Evolutionary conservation across 2,113 vertebrate genomes (phyloP).

Genomic region (Leptobrachium ailaonicum): DNA sequence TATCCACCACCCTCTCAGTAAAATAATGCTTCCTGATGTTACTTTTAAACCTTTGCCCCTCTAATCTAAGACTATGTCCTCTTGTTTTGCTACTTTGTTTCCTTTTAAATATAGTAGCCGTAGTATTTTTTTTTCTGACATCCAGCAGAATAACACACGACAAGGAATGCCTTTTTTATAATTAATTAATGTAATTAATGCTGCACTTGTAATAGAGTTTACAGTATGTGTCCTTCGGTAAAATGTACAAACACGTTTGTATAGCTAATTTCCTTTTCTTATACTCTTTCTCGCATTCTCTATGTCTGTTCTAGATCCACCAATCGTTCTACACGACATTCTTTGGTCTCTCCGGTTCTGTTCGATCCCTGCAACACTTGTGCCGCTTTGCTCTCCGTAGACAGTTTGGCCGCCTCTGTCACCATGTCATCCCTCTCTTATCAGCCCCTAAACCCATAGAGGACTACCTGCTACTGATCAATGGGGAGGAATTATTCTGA

Average conservation of each 20-base stretch:
- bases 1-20: too few species aligned
- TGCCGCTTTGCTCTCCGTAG: slow-evolving; percentile 62
- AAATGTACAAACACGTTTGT: too few species aligned
- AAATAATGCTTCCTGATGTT: too few species aligned
- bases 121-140: too few species aligned
- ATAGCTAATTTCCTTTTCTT: neutral
- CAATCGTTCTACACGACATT: slow-evolving; percentile 68
- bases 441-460: slow-evolving; percentile 64
- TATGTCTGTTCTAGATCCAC: slow-evolving; percentile 60
- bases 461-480: slow-evolving; percentile 69
- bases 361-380: slow-evolving; percentile 65
- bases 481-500: slow-evolving; percentile 62
- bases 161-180: too few species aligned
- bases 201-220: too few species aligned
- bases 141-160: too few species aligned
- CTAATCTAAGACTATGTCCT: too few species aligned
- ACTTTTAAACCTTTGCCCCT: too few species aligned
- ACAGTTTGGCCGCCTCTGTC: slow-evolving; percentile 56
- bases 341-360: slow-evolving; percentile 52
- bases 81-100: too few species aligned
- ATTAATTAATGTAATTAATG: neutral
- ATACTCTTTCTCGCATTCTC: neutral
- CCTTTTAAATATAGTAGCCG: too few species aligned
- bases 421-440: slow-evolving; percentile 58
- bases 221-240: too few species aligned